Percentiles rank a stretch among this genome's conserved stretches.
Evolutionary conservation across 2,888 invertebrate species (phyloP).

Genomic region (Orchestes rusci): DNA sequence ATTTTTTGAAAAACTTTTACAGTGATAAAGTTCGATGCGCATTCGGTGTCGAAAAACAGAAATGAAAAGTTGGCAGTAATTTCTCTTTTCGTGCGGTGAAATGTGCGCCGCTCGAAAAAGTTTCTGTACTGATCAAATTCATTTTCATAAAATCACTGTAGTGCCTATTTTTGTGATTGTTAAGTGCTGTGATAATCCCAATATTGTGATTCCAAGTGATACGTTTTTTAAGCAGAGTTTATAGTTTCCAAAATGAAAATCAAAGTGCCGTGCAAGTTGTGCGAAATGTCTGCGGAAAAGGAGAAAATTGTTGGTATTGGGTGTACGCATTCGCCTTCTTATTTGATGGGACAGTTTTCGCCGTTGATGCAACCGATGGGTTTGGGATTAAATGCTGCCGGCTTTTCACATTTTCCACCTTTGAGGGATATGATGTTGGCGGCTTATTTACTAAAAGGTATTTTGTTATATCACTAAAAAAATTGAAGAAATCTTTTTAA

Average conservation of each 20-base stretch:
- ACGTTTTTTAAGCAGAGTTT: slow-evolving; percentile 12
- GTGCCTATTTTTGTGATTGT: slow-evolving; percentile 9
- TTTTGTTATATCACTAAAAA: not conserved
- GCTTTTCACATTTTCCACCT: slow-evolving; percentile 47
- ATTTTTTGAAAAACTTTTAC: too few relatives aligned
- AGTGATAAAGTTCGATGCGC: too few relatives aligned
- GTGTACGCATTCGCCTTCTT: slow-evolving; percentile 38
- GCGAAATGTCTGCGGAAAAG: slow-evolving; percentile 39
- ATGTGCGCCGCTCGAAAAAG: slow-evolving; percentile 11
- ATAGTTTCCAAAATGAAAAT: slow-evolving; percentile 31
- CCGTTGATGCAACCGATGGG: slow-evolving; percentile 33
- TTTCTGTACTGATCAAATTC: slow-evolving; percentile 21
- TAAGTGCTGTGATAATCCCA: slow-evolving; percentile 33
- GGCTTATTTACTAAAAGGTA: slow-evolving; percentile 58
- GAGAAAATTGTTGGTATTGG: slow-evolving; percentile 35
- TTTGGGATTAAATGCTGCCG: slow-evolving; percentile 37
- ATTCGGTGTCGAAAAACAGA: slow-evolving; percentile 13
- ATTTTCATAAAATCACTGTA: too few relatives aligned
- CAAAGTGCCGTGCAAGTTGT: slow-evolving; percentile 36
- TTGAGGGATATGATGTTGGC: slow-evolving; percentile 59
- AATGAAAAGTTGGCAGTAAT: slow-evolving; percentile 14
- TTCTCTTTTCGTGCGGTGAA: slow-evolving; percentile 12
- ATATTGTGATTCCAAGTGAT: slow-evolving; percentile 32
- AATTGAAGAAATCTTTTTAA: not conserved
- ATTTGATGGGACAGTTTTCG: slow-evolving; percentile 32